phyloP scores from a whole-genome alignment of 2,888 invertebrate species.

The Phasia obesa region DNA sequence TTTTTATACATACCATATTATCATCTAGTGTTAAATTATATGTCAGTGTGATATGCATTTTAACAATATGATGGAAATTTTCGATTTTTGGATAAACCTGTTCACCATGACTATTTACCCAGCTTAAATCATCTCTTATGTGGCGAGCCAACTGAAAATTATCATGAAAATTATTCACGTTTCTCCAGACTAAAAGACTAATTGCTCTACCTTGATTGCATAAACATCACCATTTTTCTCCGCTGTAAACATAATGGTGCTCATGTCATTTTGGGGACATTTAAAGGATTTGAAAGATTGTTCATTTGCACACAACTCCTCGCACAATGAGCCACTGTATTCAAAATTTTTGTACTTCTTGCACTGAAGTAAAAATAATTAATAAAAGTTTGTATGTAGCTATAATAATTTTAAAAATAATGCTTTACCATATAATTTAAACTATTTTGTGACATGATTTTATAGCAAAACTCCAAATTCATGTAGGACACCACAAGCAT shows the following conservation, averaged over 20 bases:
- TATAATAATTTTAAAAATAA: neutral
- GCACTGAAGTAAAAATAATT: slow-evolving; percentile 74
- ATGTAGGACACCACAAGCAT: slow-evolving; percentile 79
- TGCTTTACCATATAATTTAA: slow-evolving; percentile 79
- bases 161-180: slow-evolving; percentile 1
- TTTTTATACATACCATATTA: slow-evolving; percentile 77
- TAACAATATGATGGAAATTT: slow-evolving; percentile 81
- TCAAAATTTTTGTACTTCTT: slow-evolving; percentile 78
- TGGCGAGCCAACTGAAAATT: slow-evolving; percentile 76
- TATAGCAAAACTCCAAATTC: slow-evolving; percentile 81
- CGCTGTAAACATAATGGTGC: slow-evolving; percentile 80
- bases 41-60: slow-evolving; percentile 79
- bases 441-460: slow-evolving; percentile 79
- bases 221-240: slow-evolving; percentile 80
- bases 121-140: slow-evolving; percentile 78
- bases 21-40: slow-evolving; percentile 81
- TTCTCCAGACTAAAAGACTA: neutral
- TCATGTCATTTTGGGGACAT: slow-evolving; percentile 79
- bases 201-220: slow-evolving; percentile 76
- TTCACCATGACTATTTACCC: slow-evolving; percentile 78
- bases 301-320: slow-evolving; percentile 78
- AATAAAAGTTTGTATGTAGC: neutral
- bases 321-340: slow-evolving; percentile 80
- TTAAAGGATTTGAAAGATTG: slow-evolving; percentile 79
- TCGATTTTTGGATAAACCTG: slow-evolving; percentile 79